phyloP scores from a whole-genome alignment of 2,113 vertebrate species.

The Seriola rivoliana region DNA sequence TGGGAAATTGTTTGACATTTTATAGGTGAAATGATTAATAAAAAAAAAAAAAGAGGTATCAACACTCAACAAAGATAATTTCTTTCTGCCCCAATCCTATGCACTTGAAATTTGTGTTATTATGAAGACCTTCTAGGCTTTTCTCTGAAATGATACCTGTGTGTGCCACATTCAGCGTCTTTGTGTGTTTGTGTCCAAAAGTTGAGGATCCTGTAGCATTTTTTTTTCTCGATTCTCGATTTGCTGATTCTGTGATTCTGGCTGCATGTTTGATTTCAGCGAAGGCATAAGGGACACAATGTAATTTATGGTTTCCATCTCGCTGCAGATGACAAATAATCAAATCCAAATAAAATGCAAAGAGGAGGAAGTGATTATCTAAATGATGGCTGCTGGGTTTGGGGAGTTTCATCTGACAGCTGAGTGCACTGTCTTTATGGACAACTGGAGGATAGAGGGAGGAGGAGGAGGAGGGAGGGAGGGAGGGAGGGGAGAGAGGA shows the following conservation, averaged over 20 bases:
- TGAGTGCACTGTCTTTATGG: conserved; percentile 83
- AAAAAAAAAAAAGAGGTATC: not conserved
- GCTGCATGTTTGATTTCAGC: conserved; percentile 68
- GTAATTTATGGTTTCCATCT: conserved; percentile 83
- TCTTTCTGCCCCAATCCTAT: too few species aligned
- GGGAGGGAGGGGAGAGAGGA: conserved; percentile 88
- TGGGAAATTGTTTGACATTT: not conserved
- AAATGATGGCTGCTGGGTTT: conserved; percentile 82
- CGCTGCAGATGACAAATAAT: conserved; percentile 80
- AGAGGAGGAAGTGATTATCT: conserved; percentile 82
- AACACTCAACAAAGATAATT: not conserved
- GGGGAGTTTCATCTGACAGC: conserved; percentile 81
- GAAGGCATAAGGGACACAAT: conserved; percentile 69
- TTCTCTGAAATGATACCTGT: not conserved
- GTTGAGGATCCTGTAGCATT: conserved; percentile 40
- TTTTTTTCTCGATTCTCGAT: conserved; percentile 19
- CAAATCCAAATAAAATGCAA: conserved; percentile 84
- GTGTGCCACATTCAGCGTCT: conserved; percentile 2
- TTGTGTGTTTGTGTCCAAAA: conserved; percentile 31
- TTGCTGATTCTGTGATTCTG: conserved; percentile 72
- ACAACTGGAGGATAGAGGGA: conserved; percentile 72
- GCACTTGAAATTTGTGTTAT: not conserved
- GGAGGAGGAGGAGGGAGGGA: conserved; percentile 86
- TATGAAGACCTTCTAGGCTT: not conserved
- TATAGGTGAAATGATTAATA: not conserved